Conservation (phyloP, 2,113 vertebrate genomes). For the Sander vitreus region DNA sequence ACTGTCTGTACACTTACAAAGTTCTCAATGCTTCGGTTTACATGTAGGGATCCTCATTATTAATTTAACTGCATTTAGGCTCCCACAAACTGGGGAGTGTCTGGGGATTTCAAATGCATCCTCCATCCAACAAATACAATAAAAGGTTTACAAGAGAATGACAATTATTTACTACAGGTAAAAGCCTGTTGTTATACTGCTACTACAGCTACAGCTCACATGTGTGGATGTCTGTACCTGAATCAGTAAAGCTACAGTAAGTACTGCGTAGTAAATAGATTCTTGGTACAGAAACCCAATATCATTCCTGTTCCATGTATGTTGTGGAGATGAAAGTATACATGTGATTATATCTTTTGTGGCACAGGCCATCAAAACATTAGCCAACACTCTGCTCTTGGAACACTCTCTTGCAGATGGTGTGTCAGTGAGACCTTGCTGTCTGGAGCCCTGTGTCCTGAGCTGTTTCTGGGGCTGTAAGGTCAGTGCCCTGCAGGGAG, state of each 20-base stretch:
- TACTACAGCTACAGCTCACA: background rate
- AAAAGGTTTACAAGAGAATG: background rate
- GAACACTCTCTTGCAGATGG: constrained; percentile 82
- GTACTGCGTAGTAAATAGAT: background rate
- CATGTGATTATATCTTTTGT: background rate
- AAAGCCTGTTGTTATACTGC: no score
- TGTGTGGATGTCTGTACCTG: background rate
- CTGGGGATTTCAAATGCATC: background rate
- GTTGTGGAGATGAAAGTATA: background rate
- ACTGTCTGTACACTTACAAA: no score
- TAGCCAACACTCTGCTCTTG: no score
- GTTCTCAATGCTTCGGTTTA: no score
- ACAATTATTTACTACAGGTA: background rate
- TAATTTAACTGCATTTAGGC: no score
- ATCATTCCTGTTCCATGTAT: background rate
- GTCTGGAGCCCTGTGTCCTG: constrained; percentile 90
- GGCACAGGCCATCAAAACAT: background rate
- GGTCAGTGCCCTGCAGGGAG: constrained; percentile 88
- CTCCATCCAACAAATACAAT: background rate
- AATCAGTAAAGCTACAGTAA: background rate
- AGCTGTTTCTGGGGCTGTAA: constrained; percentile 96
- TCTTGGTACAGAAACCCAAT: background rate
- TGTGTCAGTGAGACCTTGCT: constrained; percentile 84
- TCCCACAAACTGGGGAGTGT: no score
- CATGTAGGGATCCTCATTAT: no score